Evolutionary conservation across 2,113 vertebrate species (phyloP), one percentile per base, ranked within the genome.

Genomic region (Octodon degus): DNA sequence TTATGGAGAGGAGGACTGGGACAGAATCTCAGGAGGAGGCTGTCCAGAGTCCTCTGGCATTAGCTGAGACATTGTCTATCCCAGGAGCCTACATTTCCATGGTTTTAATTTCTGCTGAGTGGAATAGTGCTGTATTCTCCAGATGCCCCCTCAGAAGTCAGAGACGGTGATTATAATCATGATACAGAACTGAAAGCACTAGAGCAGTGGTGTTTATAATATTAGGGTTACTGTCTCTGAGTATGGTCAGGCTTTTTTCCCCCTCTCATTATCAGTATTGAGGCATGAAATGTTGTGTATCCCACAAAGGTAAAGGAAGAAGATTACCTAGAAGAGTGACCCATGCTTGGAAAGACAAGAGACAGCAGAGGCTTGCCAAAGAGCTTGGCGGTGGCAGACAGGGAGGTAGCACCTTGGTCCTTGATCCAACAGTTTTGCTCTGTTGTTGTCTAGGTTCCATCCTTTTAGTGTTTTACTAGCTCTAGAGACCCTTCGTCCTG

Each of bases 371-470:
- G 17, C 58, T 85, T 58, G 20, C 13, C 11, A 22, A 6, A 62
- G 40, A 19, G 24, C 32, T 63, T 81, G 81, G 37, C 24, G 40
- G 2, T 60, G 7, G 17, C 17, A 17, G 11, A 5, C 62, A 34
- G 2, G 10, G 62, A 11, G 9, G 65, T 7, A 53, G 40, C 6
- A 8, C 0, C 22, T 53, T 13, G 19, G 8, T 86, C 22, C 37
- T 37, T 6, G 6, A 13, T 9, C n/a, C 27, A 65, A 7, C 11
- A 1, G 32, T 9, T 19, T 22, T 24, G 70, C 8, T 47, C 55
- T 62, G 5, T 0, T 68, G 30, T 20, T 37, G 50, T 37, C 2
- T 2, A 20, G 4, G 3, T 77, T 68, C 1, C 7, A 8, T 34
- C 7, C 1, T 34, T 67, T 53, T 17, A 1, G 9, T 85, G 12